Evolutionary conservation across 2,797 vertebrate genomes (phyloP), one percentile per base, ranked within the genome.

Genomic region (Malacoctenus gilli): DNA sequence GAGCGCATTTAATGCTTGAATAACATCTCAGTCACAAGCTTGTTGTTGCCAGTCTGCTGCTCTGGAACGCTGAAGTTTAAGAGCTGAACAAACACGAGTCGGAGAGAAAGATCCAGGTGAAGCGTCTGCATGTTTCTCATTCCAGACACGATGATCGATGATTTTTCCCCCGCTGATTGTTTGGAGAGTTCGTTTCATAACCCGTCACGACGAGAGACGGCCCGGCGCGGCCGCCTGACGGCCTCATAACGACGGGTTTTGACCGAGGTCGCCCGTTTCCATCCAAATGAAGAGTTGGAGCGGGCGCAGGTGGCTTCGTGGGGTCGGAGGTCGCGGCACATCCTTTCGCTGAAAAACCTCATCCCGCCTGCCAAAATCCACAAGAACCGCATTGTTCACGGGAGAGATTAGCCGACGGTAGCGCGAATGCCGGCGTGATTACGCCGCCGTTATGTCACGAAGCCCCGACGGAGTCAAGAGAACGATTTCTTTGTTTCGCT

Each of bases 311-410:
- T 28, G 16, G 51, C 32, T 40, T n/a, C n/a, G n/a, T 42, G 15
- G 44, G 75, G 49, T 81, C 72, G 69, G 6, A 77, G 80, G 66
- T 85, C 77, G 48, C 0, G 51, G 52, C 48, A 56, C 82, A 80
- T 71, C 59, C 36, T 23, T n/a, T 64, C 62, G 64, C 74, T 69
- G 63, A 79, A 82, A 83, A n/a, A n/a, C n/a, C 58, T 30, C 40
- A 57, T 53, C n/a, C 10, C 16, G 15, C 56, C 43, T 41, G 80
- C 75, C 73, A 83, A 82, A 63, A 82, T 78, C 72, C 68, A 85
- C 80, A 85, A 68, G 56, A 81, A 56, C 41, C 22, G 8, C 21
- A 47, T 73, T 77, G 58, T 75, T 56, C 42, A 60, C 13, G 42
- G 20, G 56, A 5, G 44, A 44, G 23, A 48, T 58, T 72, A 55